Evolutionary conservation across 2,113 vertebrate species (phyloP).

Genomic region (Thermophis baileyi): DNA sequence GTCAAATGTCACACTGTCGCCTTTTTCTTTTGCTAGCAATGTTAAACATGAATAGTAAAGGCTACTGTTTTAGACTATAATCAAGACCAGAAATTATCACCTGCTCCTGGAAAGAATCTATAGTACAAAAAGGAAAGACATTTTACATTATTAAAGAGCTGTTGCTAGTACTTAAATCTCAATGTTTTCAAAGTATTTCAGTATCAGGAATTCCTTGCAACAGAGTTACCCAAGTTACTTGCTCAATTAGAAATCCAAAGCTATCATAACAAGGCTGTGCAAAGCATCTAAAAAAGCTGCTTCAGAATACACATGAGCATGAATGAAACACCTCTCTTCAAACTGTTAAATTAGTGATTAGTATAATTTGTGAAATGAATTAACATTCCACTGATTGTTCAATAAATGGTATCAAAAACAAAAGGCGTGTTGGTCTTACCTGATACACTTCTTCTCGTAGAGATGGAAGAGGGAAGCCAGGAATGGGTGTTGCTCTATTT

Average conservation of each 20-base stretch:
- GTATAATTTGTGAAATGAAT: no score
- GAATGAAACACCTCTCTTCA: no score
- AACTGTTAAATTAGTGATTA: neutral
- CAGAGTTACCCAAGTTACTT: neutral
- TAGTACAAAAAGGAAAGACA: neutral
- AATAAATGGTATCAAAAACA: neutral
- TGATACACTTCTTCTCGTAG: no score
- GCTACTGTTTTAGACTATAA: neutral
- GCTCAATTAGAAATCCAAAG: neutral
- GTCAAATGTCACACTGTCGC: accelerated
- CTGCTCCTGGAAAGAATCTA: neutral
- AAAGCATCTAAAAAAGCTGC: neutral
- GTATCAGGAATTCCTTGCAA: neutral
- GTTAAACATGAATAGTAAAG: neutral
- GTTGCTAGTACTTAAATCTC: neutral
- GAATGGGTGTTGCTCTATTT: no score
- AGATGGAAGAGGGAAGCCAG: no score
- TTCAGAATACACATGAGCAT: neutral
- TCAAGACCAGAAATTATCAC: neutral
- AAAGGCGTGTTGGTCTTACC: no score
- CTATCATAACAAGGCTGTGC: neutral
- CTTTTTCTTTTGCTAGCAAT: neutral
- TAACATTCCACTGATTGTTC: neutral
- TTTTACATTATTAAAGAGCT: neutral
- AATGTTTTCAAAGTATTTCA: slow-evolving; percentile 6